A percentile compares a stretch with the other conserved stretches of the same genome.
Conservation (phyloP, 1,140 invertebrate species). For the Drosophila ohnishii region DNA sequence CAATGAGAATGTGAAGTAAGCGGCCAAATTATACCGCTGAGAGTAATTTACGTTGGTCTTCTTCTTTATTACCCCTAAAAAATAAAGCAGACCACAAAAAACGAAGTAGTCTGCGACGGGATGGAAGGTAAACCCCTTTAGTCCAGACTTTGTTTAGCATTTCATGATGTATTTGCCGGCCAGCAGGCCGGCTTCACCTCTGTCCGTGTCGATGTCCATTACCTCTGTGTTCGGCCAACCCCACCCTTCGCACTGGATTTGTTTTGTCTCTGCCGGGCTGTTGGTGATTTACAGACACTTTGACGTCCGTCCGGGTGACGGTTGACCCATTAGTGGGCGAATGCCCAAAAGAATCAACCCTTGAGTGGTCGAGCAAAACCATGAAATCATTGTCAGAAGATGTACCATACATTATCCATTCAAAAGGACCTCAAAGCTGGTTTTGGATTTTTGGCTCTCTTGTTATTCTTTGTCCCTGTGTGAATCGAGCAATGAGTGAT, state of each 20-base stretch:
- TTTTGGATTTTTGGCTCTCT: conserved; percentile 23
- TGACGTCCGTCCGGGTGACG: conserved; percentile 78
- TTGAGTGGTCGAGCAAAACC: conserved; percentile 58
- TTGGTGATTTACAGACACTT: conserved; percentile 79
- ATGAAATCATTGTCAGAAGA: conserved; percentile 81
- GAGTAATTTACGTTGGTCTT: conserved; percentile 78
- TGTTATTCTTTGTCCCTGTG: conserved; percentile 34
- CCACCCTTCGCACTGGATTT: conserved; percentile 12
- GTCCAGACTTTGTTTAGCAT: conserved; percentile 33
- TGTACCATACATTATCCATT: conserved; percentile 78
- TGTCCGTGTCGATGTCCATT: conserved; percentile 64
- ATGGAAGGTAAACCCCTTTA: conserved; percentile 17
- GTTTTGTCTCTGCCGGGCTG: conserved; percentile 43
- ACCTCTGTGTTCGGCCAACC: conserved; percentile 20
- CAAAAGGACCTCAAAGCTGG: conserved; percentile 63
- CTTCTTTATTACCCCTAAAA: conserved; percentile 70
- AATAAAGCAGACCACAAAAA: conserved; percentile 23
- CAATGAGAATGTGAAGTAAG: conserved; percentile 47
- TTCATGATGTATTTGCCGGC: conserved; percentile 69
- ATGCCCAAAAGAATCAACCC: conserved; percentile 66
- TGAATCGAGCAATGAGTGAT: conserved; percentile 59
- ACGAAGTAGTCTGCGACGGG: conserved; percentile 20
- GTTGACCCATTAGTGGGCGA: conserved; percentile 77
- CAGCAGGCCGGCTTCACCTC: conserved; percentile 58
- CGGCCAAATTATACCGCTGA: conserved; percentile 76